Base-by-base conservation (phyloP, 1,140 invertebrate species). In the Conus ventricosus region DNA sequence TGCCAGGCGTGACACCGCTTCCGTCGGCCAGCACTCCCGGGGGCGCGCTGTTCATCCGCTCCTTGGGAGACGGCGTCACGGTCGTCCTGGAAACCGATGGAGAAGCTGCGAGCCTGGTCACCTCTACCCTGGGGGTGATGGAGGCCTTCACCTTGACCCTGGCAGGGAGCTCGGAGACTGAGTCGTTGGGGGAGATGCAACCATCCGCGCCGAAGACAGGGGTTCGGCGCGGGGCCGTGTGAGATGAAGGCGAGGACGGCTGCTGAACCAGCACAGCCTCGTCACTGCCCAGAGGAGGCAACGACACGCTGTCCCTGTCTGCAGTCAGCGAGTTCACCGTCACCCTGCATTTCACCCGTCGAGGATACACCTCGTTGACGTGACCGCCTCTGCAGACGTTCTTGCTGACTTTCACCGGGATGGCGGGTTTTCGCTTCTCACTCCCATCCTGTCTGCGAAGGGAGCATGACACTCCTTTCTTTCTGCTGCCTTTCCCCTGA, bases 1-100 rank as follows among this genome's bases (percentile, higher is more conserved):
- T 89, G 90, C 90, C 90, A 90, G 7, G 90, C 90, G 80, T 89
- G 67, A 84, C 67, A 83, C 7, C 87, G 82, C 57, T 23, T 85
- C 54, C 87, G 15, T 13, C 85, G 75, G 17, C 53, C 76, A 10
- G 54, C 23, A 55, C 87, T 81, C 17, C 11, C n/a, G 78, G 11
- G 86, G 57, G 63, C 53, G 23, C 67, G 20, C 71, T 27, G 75
- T 71, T 87, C 23, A 87, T n/a, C 75, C 85, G 67, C 54, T 87
- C 85, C 23, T 53, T 39, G 23, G 67, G 71, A 25, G 11, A 13
- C 23, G 75, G 71, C 67, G 20, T 0, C 23, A 23, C 0, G 23
- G 67, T 20, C 0, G 67, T n/a, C 67, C 20, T 71, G 67, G 67
- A 4, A 71, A 71, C 67, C 67, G 67, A 23, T 17, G 20, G 13